Base-by-base conservation (phyloP, 2,888 invertebrate genomes). In the Mythimna albipuncta region DNA sequence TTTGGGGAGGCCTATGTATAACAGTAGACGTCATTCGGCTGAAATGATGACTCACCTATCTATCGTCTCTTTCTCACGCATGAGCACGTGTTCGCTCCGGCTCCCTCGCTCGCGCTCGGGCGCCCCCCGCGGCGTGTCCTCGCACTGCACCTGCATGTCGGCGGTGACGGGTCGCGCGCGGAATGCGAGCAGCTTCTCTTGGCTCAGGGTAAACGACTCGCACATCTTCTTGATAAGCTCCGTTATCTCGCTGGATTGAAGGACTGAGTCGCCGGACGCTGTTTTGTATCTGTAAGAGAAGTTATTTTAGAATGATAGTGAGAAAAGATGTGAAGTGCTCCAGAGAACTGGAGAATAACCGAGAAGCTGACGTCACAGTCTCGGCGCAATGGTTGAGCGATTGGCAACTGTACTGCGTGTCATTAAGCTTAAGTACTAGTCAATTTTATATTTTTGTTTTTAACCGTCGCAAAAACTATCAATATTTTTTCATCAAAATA, bases 191-290 rank as follows among this genome's bases (percentile, higher is more conserved):
- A 94, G 66, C 65, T 86, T 90, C 85, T 95, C 93, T 66, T 95
- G 95, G 65, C 93, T 95, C 2, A 84, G 78, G 0, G 94, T 81
- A 83, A 95, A 94, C 0, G 95, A 93, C 11, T 95, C 94, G 77
- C 92, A 95, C 96, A 96, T 95, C 61, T 91, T 94, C 85, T 91
- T 94, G 70, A 96, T 94, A 1, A 96, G 75, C 0, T 95, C 94
- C 0, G 95, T 88, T 77, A 96, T 90, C 61, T 95, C 95, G 70
- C 91, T 94, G 0, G 93, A 93, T 70, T 93, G 93, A 3, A 95
- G 86, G 0, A 94, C 78, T 0, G 93, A 84, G 44, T 94, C 94
- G 47, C 95, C 96, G 0, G 93, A 87, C 0, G 95, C 95, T 54
- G 92, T 94, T 85, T 91, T 94, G 78, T 94, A 95, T 79, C 96